Evolutionary conservation across 2,888 invertebrate species (phyloP).

Genomic region (Lepidochrysops patricia): DNA sequence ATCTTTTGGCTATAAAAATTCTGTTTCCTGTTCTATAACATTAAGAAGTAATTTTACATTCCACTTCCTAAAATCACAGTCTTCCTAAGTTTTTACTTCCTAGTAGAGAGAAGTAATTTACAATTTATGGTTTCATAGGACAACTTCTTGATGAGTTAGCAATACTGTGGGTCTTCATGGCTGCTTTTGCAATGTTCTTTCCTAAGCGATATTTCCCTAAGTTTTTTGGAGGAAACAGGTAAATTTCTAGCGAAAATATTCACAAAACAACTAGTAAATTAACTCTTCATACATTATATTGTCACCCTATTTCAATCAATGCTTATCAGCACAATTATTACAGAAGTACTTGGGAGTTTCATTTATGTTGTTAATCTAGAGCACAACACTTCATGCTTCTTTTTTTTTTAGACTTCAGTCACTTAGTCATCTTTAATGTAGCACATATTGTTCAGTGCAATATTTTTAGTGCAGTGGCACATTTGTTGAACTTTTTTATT

Average conservation of each 20-base stretch:
- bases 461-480: too few relatives aligned
- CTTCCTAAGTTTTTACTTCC: too few relatives aligned
- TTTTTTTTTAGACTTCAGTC: too few relatives aligned
- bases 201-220: slow-evolving; percentile 81
- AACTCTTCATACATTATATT: neutral
- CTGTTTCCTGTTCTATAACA: neutral
- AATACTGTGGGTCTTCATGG: slow-evolving; percentile 88
- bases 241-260: slow-evolving; percentile 29
- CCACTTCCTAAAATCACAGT: neutral
- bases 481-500: too few relatives aligned
- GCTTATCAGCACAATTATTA: neutral
- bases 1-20: neutral
- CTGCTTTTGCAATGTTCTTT: slow-evolving; percentile 83
- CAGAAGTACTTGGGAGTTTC: too few relatives aligned
- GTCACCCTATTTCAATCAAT: neutral
- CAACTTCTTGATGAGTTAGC: slow-evolving; percentile 87
- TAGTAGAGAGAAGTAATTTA: neutral
- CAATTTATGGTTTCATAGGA: slow-evolving; percentile 52
- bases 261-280: neutral
- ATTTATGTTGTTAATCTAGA: too few relatives aligned
- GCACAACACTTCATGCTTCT: too few relatives aligned
- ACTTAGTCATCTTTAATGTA: too few relatives aligned
- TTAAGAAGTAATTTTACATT: neutral
- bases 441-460: too few relatives aligned
- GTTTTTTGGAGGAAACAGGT: slow-evolving; percentile 79